These are phyloP conservation scores for Chaitophorus viminalis DNA, from an alignment of 2,888 invertebrate species.

Conservation along the genomic window DNA sequence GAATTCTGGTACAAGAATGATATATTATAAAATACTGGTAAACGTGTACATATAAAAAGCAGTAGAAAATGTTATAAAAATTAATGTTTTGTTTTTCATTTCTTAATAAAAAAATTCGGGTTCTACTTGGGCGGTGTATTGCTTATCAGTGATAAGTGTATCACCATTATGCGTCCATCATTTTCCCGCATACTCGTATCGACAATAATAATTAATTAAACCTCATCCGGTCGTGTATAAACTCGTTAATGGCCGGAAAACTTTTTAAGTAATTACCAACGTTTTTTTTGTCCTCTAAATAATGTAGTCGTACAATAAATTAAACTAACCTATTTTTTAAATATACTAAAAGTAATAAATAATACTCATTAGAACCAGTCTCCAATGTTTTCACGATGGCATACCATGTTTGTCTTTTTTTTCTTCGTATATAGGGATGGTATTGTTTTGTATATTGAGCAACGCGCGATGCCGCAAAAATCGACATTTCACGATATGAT, in stretches of 20 bases:
- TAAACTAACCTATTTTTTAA: constrained; percentile 54
- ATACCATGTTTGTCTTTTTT: constrained; percentile 61
- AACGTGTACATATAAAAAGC: background rate
- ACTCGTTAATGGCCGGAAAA: background rate
- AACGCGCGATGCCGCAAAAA: constrained; percentile 41
- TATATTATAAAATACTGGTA: background rate
- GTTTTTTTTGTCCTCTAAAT: background rate
- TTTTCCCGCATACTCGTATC: background rate
- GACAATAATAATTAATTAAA: background rate
- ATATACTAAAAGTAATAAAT: constrained; percentile 61
- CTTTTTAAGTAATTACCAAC: background rate
- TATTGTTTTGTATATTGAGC: constrained; percentile 47
- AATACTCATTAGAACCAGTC: constrained; percentile 62
- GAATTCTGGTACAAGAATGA: background rate
- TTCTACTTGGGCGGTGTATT: too few species aligned
- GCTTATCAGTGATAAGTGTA: too few species aligned
- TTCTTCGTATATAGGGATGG: constrained; percentile 22
- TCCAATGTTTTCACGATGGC: constrained; percentile 62
- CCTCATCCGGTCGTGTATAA: background rate
- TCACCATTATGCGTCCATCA: too few species aligned
- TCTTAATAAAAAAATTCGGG: background rate
- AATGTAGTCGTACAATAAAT: constrained; percentile 36
- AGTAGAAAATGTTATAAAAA: background rate
- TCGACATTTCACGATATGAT: constrained; percentile 29
- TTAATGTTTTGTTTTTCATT: background rate